Conservation (phyloP, 1,140 invertebrate species). For the Macrobrachium rosenbergii region DNA sequence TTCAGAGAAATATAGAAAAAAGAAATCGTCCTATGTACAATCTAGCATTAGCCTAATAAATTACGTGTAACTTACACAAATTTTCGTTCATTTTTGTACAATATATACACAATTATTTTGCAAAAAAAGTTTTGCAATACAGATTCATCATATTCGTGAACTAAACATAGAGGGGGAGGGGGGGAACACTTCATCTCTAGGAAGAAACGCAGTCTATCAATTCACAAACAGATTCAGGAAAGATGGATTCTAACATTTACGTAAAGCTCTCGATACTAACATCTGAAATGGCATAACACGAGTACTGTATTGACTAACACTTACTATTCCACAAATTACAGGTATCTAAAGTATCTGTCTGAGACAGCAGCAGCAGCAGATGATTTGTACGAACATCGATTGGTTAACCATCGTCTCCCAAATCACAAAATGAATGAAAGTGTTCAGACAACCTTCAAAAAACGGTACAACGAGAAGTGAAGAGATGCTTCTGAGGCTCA, state of each 20-base stretch:
- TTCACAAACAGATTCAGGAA: neutral
- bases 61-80: slow-evolving; percentile 37
- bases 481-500: neutral
- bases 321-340: too few relatives aligned
- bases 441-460: neutral
- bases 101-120: slow-evolving; percentile 37
- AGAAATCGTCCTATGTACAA: slow-evolving; percentile 40
- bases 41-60: slow-evolving; percentile 51
- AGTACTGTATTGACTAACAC: too few relatives aligned
- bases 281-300: neutral
- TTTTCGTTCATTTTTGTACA: slow-evolving; percentile 21
- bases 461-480: neutral
- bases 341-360: too few relatives aligned
- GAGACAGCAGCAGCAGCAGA: too few relatives aligned
- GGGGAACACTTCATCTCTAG: too few relatives aligned
- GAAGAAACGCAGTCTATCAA: too few relatives aligned
- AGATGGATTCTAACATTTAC: neutral
- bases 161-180: neutral
- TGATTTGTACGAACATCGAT: too few relatives aligned
- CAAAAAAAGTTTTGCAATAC: neutral
- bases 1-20: slow-evolving; percentile 41
- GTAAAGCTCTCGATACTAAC: neutral
- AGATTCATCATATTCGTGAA: neutral
- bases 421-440: neutral
- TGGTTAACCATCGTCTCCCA: too few relatives aligned